A percentile compares a stretch with the other conserved stretches of the same genome.
phyloP scores from a whole-genome alignment of 2,113 vertebrate species.

The Bucco capensis region DNA sequence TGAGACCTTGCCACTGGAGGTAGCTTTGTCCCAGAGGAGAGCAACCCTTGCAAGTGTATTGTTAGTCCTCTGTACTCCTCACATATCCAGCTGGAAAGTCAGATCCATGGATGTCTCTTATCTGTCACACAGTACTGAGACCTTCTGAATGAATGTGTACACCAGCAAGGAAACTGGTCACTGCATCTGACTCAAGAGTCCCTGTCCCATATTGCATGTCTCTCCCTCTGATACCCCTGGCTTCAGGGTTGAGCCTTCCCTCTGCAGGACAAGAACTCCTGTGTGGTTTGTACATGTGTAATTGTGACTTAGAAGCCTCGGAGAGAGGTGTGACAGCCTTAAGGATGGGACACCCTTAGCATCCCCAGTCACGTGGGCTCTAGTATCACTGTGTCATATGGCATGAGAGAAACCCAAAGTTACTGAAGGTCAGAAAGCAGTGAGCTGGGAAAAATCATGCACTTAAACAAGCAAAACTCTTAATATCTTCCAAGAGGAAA shows the following conservation, averaged over 20 bases:
- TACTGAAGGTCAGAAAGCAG: background rate
- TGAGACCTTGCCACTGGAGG: background rate
- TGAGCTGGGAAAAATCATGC: background rate
- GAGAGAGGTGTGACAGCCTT: background rate
- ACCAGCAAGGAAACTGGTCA: background rate
- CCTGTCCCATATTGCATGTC: accelerated
- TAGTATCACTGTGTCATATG: accelerated
- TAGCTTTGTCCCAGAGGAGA: background rate
- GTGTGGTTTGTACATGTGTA: accelerated
- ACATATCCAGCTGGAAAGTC: background rate
- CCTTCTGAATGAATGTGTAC: accelerated
- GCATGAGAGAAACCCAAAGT: background rate
- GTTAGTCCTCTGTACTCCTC: background rate
- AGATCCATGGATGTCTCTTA: accelerated
- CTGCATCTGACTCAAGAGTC: background rate
- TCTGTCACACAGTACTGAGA: background rate
- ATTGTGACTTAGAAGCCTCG: background rate
- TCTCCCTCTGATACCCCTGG: background rate
- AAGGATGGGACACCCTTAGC: accelerated
- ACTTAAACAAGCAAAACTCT: background rate
- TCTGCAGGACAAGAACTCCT: background rate
- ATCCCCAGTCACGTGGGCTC: accelerated
- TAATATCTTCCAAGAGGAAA: background rate
- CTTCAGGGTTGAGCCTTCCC: background rate
- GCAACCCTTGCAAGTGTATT: background rate